phyloP scores from a whole-genome alignment of 1,140 invertebrate genomes.

The Eumeta japonica region DNA sequence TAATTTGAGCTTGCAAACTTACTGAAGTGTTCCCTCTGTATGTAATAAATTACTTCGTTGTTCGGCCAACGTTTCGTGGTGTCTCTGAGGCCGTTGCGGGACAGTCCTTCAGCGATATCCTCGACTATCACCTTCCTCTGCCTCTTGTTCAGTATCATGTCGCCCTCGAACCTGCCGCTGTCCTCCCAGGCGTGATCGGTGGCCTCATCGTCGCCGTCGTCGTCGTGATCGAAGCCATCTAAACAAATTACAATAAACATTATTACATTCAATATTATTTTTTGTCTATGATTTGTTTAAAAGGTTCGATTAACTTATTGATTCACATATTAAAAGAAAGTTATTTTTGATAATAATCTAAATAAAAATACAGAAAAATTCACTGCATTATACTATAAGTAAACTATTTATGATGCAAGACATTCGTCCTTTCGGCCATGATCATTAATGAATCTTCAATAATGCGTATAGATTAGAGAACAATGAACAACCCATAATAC shows the following conservation, averaged over 20 bases:
- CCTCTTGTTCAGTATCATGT: conserved; percentile 46
- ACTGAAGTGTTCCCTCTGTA: conserved; percentile 67
- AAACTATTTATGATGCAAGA: too few relatives aligned
- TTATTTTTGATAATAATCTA: too few relatives aligned
- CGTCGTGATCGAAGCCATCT: conserved; percentile 22
- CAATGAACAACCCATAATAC: too few relatives aligned
- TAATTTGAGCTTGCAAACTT: conserved; percentile 22
- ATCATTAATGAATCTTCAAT: too few relatives aligned
- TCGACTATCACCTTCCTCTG: conserved; percentile 47
- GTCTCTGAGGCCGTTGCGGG: conserved; percentile 63
- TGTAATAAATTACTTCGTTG: conserved; percentile 65
- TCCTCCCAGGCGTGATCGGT: conserved; percentile 52
- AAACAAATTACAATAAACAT: conserved; percentile 7
- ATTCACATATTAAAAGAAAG: too few relatives aligned
- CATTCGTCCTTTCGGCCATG: too few relatives aligned
- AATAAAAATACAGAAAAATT: too few relatives aligned
- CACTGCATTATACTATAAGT: too few relatives aligned
- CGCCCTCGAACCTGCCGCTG: conserved; percentile 56
- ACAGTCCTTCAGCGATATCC: conserved; percentile 42
- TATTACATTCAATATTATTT: too few relatives aligned
- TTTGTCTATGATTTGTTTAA: too few relatives aligned
- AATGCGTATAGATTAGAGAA: too few relatives aligned
- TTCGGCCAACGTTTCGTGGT: conserved; percentile 62
- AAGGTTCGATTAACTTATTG: too few relatives aligned
- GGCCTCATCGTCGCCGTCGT: conserved; percentile 33